phyloP scores from a whole-genome alignment of 2,888 invertebrate species.

The Pristionchus maxplancki region DNA sequence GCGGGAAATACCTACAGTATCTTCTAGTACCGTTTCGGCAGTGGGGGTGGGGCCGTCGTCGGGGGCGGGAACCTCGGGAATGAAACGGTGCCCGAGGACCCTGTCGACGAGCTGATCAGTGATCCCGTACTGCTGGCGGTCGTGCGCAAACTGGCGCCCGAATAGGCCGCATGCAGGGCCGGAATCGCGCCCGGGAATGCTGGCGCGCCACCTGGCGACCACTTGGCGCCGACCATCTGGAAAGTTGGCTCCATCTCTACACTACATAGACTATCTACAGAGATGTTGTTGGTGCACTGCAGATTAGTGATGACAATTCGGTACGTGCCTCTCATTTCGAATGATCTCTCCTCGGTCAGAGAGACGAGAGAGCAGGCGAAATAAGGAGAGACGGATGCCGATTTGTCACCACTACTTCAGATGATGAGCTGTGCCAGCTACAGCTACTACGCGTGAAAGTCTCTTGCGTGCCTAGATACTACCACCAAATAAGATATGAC shows the following conservation, averaged over 20 bases:
- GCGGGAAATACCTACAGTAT: background rate
- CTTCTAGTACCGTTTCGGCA: background rate
- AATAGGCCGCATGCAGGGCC: constrained; percentile 2
- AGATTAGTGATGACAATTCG: too few species aligned
- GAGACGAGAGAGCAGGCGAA: too few species aligned
- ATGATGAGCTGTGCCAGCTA: too few species aligned
- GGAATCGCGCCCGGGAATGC: background rate
- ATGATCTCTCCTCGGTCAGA: too few species aligned
- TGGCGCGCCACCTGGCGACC: background rate
- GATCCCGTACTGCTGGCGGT: background rate
- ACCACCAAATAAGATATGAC: too few species aligned
- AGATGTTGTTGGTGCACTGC: too few species aligned
- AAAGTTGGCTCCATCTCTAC: background rate
- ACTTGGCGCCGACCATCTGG: background rate
- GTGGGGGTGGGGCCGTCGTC: constrained; percentile 11
- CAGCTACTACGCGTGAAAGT: too few species aligned
- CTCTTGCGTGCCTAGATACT: too few species aligned
- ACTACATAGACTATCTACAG: too few species aligned
- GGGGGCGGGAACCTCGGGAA: constrained; percentile 32
- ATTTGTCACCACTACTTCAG: too few species aligned
- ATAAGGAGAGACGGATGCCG: too few species aligned
- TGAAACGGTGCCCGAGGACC: background rate
- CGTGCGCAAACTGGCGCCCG: constrained; percentile 16
- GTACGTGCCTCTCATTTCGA: too few species aligned
- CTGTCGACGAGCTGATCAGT: background rate